Evolutionary conservation across 2,888 invertebrate genomes (phyloP).

Genomic region (Meganola albula): DNA sequence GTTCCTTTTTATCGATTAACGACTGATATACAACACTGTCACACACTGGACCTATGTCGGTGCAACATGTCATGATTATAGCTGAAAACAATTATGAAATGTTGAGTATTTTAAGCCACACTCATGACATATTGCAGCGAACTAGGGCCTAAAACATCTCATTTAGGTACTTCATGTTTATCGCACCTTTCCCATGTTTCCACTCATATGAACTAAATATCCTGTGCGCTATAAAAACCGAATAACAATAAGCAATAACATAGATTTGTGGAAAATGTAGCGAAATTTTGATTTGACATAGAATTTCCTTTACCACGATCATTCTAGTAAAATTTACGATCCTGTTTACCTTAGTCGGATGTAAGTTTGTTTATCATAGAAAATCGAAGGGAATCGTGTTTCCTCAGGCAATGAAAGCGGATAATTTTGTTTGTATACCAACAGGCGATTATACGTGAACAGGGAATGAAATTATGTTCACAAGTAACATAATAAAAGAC

Average conservation of each 20-base stretch:
- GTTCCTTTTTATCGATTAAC: too few relatives aligned
- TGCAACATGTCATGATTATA: too few relatives aligned
- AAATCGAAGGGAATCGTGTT: constrained; percentile 53
- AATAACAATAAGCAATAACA: constrained; percentile 27
- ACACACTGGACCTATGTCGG: too few relatives aligned
- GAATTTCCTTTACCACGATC: constrained; percentile 50
- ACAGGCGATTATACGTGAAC: constrained; percentile 49
- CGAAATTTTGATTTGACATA: constrained; percentile 53
- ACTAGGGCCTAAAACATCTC: too few relatives aligned
- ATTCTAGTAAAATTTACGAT: constrained; percentile 63
- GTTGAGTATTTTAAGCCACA: too few relatives aligned
- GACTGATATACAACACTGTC: too few relatives aligned
- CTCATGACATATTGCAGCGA: too few relatives aligned
- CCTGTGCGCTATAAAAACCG: too few relatives aligned
- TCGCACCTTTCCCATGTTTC: too few relatives aligned
- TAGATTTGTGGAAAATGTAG: constrained; percentile 26
- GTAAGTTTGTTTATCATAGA: constrained; percentile 67
- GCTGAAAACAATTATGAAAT: too few relatives aligned
- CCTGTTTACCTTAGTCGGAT: constrained; percentile 61
- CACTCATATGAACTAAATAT: too few relatives aligned
- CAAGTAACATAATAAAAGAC: constrained; percentile 51
- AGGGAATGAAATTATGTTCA: constrained; percentile 44
- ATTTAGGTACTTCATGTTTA: too few relatives aligned
- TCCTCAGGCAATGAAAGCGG: constrained; percentile 53
- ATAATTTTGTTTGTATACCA: constrained; percentile 57